Conservation (phyloP, 2,797 vertebrate genomes). For the Capromys pilorides region DNA sequence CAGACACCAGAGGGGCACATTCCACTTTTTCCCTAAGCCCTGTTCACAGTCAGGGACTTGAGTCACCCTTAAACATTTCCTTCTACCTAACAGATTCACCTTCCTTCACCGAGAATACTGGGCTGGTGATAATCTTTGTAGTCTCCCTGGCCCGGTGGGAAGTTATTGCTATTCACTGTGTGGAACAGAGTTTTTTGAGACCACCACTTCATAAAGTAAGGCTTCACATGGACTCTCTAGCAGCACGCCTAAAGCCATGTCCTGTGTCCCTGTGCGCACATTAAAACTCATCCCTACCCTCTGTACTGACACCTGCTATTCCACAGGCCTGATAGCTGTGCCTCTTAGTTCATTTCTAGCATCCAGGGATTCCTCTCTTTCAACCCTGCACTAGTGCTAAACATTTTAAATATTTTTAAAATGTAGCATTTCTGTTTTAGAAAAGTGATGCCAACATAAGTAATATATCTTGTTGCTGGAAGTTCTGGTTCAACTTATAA, state of each 20-base stretch:
- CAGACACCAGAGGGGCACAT: neutral
- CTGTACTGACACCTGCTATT: neutral
- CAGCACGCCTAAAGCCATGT: neutral
- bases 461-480: neutral
- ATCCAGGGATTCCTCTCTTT: neutral
- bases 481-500: neutral
- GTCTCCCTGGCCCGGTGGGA: neutral
- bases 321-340: neutral
- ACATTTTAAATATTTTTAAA: neutral
- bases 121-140: neutral
- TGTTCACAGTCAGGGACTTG: neutral
- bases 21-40: neutral
- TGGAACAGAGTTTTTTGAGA: neutral
- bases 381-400: neutral
- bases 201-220: neutral
- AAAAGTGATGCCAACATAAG: neutral
- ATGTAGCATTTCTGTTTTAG: conserved; percentile 12
- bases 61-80: neutral
- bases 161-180: neutral
- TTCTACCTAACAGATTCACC: neutral
- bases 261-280: neutral
- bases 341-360: neutral
- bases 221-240: neutral
- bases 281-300: neutral
- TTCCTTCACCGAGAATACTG: neutral